phyloP scores from a whole-genome alignment of 2,888 invertebrate species.

The Glyphotaelius pellucidus region DNA sequence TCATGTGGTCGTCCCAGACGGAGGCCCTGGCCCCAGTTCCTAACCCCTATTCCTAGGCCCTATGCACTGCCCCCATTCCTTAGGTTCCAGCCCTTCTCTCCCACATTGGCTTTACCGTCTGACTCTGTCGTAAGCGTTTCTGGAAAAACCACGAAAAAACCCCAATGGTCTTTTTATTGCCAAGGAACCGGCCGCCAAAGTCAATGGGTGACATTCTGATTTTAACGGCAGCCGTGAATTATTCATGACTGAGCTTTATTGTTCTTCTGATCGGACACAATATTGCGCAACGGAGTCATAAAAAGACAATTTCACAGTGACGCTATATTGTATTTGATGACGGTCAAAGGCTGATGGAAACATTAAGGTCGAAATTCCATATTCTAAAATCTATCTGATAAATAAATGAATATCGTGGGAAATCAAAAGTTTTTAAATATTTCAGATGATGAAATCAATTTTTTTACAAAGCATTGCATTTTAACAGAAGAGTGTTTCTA shows the following conservation, averaged over 20 bases:
- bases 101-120: constrained; percentile 15
- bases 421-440: not conserved
- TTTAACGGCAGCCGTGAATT: constrained; percentile 17
- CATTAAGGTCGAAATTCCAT: not conserved
- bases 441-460: too few relatives aligned
- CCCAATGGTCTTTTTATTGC: constrained; percentile 47
- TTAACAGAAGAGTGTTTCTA: too few relatives aligned
- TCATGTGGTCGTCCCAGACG: constrained; percentile 55
- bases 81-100: not conserved
- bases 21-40: not conserved
- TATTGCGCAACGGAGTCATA: not conserved
- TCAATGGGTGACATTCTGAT: constrained; percentile 49
- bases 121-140: constrained; percentile 51
- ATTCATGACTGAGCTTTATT: constrained; percentile 16
- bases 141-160: constrained; percentile 32
- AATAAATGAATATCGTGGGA: not conserved
- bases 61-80: not conserved
- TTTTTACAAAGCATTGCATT: too few relatives aligned
- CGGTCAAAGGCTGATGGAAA: not conserved
- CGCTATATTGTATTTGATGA: not conserved
- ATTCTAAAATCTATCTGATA: not conserved
- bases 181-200: constrained; percentile 10
- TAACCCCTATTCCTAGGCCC: not conserved
- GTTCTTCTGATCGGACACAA: not conserved
- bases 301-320: not conserved